Percentiles rank a stretch among this genome's conserved stretches.
Evolutionary conservation across 2,113 vertebrate genomes (phyloP).

Genomic region (Leptosomus discolor): DNA sequence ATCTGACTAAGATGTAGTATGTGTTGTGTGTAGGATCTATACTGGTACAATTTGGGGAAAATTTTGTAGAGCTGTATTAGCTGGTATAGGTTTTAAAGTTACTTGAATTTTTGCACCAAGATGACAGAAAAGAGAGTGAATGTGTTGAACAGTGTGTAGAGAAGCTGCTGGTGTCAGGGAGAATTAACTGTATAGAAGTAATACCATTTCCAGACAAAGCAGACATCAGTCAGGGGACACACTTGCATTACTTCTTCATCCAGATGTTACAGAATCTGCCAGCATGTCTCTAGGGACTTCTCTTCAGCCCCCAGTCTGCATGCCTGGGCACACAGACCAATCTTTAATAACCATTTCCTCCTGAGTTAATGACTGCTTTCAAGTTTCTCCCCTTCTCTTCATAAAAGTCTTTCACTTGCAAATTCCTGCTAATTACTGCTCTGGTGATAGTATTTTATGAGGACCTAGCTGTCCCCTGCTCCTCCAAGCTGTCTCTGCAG

Average conservation of each 20-base stretch:
- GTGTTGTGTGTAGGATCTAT: not conserved
- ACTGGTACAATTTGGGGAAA: not conserved
- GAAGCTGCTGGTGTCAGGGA: not conserved
- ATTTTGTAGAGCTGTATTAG: not conserved
- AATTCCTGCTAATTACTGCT: not conserved
- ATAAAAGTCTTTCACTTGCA: not conserved
- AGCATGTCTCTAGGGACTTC: not conserved
- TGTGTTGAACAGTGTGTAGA: not conserved
- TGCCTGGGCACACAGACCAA: fast-evolving
- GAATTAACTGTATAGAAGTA: not conserved
- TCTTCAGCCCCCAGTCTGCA: not conserved
- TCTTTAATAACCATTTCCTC: not conserved
- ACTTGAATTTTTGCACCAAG: not conserved
- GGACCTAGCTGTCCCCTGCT: not conserved
- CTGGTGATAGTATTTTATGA: not conserved
- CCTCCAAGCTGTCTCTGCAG: not conserved
- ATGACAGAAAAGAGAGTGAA: not conserved
- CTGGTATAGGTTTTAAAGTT: not conserved
- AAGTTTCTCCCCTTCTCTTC: not conserved
- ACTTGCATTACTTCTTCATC: not conserved
- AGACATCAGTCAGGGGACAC: not conserved
- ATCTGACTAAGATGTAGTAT: not conserved
- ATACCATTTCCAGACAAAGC: not conserved
- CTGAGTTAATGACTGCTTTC: not conserved
- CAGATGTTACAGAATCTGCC: not conserved